A percentile compares a stretch with the other conserved stretches of the same genome.
Evolutionary conservation across 2,113 vertebrate genomes (phyloP).

Genomic region (Brachyhypopomus gauderio): DNA sequence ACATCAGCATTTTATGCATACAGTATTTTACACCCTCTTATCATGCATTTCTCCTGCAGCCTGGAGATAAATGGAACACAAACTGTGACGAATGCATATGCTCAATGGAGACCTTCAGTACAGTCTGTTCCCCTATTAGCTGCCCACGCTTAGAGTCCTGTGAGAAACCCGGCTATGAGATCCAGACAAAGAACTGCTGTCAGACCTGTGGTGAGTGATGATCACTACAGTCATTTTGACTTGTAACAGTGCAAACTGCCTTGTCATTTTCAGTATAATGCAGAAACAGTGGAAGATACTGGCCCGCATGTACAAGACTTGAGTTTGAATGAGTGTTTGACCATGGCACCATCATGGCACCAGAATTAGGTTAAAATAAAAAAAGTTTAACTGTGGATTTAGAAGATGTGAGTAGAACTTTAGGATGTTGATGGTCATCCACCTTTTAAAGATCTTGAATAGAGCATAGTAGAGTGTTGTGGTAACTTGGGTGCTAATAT

Average conservation of each 20-base stretch:
- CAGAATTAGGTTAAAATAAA: too few relatives aligned
- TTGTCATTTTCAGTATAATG: too few relatives aligned
- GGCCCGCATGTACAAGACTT: too few relatives aligned
- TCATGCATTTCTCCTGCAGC: conserved; percentile 22
- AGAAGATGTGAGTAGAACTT: too few relatives aligned
- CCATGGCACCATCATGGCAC: too few relatives aligned
- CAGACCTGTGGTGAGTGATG: conserved; percentile 48
- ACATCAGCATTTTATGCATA: background rate
- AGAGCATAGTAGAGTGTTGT: too few relatives aligned
- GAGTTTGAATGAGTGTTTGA: too few relatives aligned
- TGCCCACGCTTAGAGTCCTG: conserved; percentile 24
- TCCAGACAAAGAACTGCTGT: conserved; percentile 43
- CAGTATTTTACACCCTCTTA: background rate
- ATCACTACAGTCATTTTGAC: background rate
- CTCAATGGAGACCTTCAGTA: background rate
- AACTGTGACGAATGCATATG: conserved; percentile 43
- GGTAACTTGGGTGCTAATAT: too few relatives aligned
- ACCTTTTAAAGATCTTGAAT: too few relatives aligned
- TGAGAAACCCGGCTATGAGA: conserved; percentile 24
- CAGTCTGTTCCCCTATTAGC: background rate
- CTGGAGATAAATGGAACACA: conserved; percentile 43
- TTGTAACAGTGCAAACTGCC: background rate
- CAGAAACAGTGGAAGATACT: too few relatives aligned
- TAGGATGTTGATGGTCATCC: too few relatives aligned
- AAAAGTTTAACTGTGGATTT: too few relatives aligned